phyloP scores from a whole-genome alignment of 2,797 vertebrate species.

The Syngnathus acus region DNA sequence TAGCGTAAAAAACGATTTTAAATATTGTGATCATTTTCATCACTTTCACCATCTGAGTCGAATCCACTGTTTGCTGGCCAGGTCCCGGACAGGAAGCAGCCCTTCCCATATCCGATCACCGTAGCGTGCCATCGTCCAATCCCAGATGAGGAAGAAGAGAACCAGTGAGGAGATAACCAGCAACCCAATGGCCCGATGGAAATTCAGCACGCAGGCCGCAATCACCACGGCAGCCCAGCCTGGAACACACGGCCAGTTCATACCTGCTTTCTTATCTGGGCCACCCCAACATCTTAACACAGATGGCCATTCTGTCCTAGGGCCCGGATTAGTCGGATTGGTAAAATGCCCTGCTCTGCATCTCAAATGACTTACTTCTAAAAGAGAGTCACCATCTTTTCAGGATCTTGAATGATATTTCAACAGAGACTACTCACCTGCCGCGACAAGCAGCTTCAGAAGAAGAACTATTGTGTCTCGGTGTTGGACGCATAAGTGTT shows the following conservation, averaged over 20 bases:
- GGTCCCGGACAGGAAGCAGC: conserved; percentile 48
- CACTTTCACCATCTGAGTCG: conserved; percentile 77
- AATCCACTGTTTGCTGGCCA: conserved; percentile 62
- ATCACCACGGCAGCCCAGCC: conserved; percentile 68
- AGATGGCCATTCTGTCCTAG: too few relatives aligned
- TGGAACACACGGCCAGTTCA: conserved; percentile 40
- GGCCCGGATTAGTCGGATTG: too few relatives aligned
- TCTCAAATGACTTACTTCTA: background rate
- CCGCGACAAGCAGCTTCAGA: conserved; percentile 23
- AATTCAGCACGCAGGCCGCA: conserved; percentile 76
- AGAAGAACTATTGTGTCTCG: conserved; percentile 9
- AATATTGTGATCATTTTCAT: background rate
- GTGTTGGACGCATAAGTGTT: background rate
- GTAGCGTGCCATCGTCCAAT: conserved; percentile 70
- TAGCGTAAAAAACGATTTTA: background rate
- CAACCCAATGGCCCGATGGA: conserved; percentile 72
- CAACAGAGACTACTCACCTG: background rate
- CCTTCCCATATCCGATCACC: conserved; percentile 56
- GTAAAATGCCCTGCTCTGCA: too few relatives aligned
- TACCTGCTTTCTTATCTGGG: background rate
- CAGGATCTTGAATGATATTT: background rate
- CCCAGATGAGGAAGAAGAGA: conserved; percentile 77
- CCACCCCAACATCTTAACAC: background rate
- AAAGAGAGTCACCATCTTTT: background rate
- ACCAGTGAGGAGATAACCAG: conserved; percentile 67